These are phyloP conservation scores for Acanthosoma haemorrhoidale DNA, from an alignment of 2,888 invertebrate species.

Conservation along the genomic window DNA sequence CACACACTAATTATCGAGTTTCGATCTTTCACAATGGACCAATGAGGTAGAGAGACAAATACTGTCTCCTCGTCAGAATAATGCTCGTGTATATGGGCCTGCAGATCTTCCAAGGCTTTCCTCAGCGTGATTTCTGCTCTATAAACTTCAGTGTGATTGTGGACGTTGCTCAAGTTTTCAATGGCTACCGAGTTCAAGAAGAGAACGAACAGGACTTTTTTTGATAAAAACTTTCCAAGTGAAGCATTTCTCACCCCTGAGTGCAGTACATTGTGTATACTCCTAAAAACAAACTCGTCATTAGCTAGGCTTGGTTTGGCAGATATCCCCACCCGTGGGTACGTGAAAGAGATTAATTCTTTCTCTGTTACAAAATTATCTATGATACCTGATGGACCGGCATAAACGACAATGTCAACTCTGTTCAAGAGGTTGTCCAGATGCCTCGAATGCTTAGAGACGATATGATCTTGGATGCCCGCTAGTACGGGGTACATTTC, in stretches of 20 bases:
- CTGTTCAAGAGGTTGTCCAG: neutral
- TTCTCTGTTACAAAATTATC: neutral
- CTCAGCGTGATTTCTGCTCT: neutral
- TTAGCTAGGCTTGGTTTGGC: neutral
- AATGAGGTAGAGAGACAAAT: neutral
- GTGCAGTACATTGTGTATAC: neutral
- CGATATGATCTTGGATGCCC: neutral
- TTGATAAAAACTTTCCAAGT: neutral
- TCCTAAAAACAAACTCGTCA: neutral
- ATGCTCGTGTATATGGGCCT: neutral
- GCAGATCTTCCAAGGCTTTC: neutral
- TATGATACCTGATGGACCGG: neutral
- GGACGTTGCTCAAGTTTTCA: neutral
- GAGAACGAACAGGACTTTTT: neutral
- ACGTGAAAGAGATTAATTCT: neutral
- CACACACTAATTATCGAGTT: neutral
- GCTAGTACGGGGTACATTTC: neutral
- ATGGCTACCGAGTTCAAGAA: neutral
- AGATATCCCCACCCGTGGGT: neutral
- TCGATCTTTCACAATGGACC: neutral
- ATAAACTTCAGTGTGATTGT: neutral
- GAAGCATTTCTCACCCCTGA: neutral
- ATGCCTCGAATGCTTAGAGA: neutral
- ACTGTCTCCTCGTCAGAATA: conserved; percentile 1
- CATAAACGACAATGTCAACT: neutral